Conservation (phyloP, 30 jellyfish, hydroid and myxozoan species). For the Aurelia sp. region DNA sequence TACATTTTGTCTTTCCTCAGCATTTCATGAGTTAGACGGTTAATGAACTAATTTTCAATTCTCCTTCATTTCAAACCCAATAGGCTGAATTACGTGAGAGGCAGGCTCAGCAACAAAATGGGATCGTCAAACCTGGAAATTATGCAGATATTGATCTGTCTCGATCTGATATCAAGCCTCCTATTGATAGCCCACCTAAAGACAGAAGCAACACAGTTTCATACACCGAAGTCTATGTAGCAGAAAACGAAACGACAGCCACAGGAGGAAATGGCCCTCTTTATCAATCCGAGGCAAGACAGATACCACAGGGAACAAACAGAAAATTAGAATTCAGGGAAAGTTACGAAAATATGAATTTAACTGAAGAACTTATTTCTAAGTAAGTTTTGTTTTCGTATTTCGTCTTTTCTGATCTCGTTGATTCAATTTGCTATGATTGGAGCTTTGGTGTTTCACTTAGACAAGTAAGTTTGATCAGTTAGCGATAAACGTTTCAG, state of each 20-base stretch:
- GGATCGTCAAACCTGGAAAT: background rate
- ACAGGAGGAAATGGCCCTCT: slow-evolving; percentile 1
- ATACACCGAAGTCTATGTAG: slow-evolving; percentile 56
- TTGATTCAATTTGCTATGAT: too few relatives aligned
- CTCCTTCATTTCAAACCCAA: background rate
- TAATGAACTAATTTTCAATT: background rate
- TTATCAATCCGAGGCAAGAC: slow-evolving; percentile 48
- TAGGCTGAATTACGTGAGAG: background rate
- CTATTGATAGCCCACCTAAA: slow-evolving; percentile 10
- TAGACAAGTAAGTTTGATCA: too few relatives aligned
- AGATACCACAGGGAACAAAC: slow-evolving; percentile 21
- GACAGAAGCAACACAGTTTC: background rate
- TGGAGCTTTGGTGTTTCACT: too few relatives aligned
- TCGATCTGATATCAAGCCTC: slow-evolving; percentile 1
- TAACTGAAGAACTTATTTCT: slow-evolving; percentile 30
- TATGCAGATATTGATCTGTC: slow-evolving; percentile 15
- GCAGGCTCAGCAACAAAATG: slow-evolving; percentile 1
- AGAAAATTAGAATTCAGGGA: slow-evolving; percentile 12
- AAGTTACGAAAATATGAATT: slow-evolving; percentile 57
- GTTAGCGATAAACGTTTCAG: too few relatives aligned
- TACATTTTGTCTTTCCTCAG: too few relatives aligned
- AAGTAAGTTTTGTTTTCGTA: slow-evolving; percentile 3
- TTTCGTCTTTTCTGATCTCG: too few relatives aligned
- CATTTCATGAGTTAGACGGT: background rate
- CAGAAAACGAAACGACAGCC: slow-evolving; percentile 4